A percentile compares a stretch with the other conserved stretches of the same genome.
These are phyloP conservation scores for Phocides pigmalion DNA, from an alignment of 1,140 invertebrate genomes.

Conservation along the genomic window DNA sequence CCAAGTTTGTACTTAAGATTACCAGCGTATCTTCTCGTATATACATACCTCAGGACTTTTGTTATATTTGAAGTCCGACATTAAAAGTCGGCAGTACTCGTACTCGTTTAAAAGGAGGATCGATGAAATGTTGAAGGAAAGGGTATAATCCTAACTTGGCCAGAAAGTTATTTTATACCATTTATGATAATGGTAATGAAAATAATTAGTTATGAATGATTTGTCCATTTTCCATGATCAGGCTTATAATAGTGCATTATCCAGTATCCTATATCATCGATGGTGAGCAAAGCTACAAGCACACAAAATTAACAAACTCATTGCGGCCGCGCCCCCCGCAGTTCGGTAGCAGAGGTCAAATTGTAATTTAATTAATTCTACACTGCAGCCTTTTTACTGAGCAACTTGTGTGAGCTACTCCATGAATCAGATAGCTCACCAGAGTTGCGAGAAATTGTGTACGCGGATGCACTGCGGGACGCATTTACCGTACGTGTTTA, in stretches of 20 bases:
- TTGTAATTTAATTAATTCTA: constrained; percentile 76
- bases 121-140: too few species aligned
- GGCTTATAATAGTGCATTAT: neutral
- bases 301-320: constrained; percentile 57
- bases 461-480: neutral
- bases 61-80: too few species aligned
- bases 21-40: too few species aligned
- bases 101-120: too few species aligned
- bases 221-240: too few species aligned
- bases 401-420: constrained; percentile 1
- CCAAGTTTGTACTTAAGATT: too few species aligned
- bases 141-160: too few species aligned
- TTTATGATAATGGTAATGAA: too few species aligned
- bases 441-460: constrained; percentile 1
- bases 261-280: neutral
- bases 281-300: constrained; percentile 30
- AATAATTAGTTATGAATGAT: too few species aligned
- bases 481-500: neutral
- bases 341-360: constrained; percentile 69
- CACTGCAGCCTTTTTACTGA: constrained; percentile 28
- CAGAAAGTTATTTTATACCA: too few species aligned
- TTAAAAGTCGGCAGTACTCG: too few species aligned
- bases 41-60: too few species aligned
- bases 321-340: constrained; percentile 41
- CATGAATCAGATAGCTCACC: constrained; percentile 23